Evolutionary conservation across 2,113 vertebrate species (phyloP), one percentile per base, ranked within the genome.

Genomic region (Peromyscus maniculatus): DNA sequence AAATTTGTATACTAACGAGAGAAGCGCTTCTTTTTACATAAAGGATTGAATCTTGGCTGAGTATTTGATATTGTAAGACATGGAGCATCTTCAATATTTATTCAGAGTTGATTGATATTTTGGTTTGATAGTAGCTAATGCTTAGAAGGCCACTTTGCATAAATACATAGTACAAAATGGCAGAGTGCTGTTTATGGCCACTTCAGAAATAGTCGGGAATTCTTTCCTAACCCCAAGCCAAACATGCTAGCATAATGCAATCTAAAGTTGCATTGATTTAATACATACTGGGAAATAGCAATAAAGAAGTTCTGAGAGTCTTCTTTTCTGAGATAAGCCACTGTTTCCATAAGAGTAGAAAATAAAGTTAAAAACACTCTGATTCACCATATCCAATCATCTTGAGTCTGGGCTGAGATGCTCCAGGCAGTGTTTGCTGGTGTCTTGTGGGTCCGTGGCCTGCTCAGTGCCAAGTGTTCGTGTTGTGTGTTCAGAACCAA

Each of bases 91-190:
- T 89, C 22, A 43, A 28, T 55, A 89, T 59, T 43, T 87, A 74
- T 87, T 87, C 66, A 87, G 86, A 71, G 86, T 55, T 52, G 46
- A 88, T 43, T 21, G 46, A 71, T 71, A 88, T n/a, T 88, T 88
- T 71, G 46, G 64, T 72, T 88, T 69, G 46, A 15, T 26, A 55
- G 46, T 11, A 5, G 33, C 33, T 36, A 59, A 17, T 74, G 52
- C 22, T 89, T 26, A 89, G 67, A 72, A 57, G n/a, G 3, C 67
- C 22, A 43, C 52, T 74, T 74, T 39, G 52, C 69, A 89, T 59
- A 74, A 74, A 74, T 31, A 74, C 49, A 74, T 28, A 74, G 13
- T 55, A 55, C 22, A 39, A 57, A 57, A 57, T 89, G 87, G 8
- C 67, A 89, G 87, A 28, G 24, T 4, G 11, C 36, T 28, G 46